These are phyloP conservation scores for Centroberyx gerrardi DNA, from an alignment of 2,797 vertebrate species.

Conservation along the genomic window DNA sequence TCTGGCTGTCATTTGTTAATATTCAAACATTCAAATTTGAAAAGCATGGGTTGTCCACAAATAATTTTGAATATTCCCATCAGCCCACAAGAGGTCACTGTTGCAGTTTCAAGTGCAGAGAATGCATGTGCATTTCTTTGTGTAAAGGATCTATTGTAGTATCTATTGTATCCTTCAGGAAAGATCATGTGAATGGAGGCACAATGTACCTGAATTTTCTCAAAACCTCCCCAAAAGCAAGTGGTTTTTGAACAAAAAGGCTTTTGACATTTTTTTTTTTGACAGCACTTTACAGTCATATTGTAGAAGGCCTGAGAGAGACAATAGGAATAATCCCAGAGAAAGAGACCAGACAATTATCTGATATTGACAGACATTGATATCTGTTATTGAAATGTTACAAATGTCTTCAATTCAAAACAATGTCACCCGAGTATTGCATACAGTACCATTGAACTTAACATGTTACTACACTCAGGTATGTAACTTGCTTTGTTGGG, in stretches of 20 bases:
- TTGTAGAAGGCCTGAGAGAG: not conserved
- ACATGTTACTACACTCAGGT: not conserved
- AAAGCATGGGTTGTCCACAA: not conserved
- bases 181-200: constrained; percentile 36
- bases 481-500: not conserved
- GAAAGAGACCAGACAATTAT: not conserved
- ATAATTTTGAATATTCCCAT: not conserved
- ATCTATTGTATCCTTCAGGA: constrained; percentile 46
- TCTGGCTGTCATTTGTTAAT: not conserved
- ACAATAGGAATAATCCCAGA: not conserved
- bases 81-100: constrained; percentile 62
- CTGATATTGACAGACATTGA: not conserved
- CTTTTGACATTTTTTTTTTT: not conserved
- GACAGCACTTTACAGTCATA: not conserved
- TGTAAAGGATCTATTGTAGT: constrained; percentile 37
- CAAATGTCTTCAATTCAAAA: not conserved
- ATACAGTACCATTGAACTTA: not conserved
- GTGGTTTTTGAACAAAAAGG: constrained; percentile 11
- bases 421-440: too few species aligned
- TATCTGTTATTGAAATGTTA: not conserved
- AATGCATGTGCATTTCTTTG: constrained; percentile 21
- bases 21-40: not conserved
- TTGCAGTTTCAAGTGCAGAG: constrained; percentile 27
- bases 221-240: constrained; percentile 45
- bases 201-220: constrained; percentile 47